Evolutionary conservation across 2,113 vertebrate genomes (phyloP), one percentile per base, ranked within the genome.

Genomic region (Chloropsis hardwickii): DNA sequence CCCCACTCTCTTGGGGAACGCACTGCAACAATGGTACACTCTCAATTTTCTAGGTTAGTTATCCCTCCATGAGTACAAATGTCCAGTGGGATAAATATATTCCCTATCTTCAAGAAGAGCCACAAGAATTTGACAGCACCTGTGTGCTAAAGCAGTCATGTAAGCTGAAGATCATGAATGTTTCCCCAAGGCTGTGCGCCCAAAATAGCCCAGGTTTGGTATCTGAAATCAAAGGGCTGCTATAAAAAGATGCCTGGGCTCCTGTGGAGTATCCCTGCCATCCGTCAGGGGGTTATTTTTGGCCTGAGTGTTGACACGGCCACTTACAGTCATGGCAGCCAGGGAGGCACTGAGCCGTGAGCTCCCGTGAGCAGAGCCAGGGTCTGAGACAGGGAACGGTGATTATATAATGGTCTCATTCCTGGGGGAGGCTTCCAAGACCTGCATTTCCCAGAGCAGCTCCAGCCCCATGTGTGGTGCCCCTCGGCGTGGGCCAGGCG

Each of bases 191-290:
- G 96, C 89, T 78, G 60, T 27, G 50, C 31, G 91, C 98, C 98
- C 92, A 97, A 99, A 99, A 99, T 99, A 99, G 98, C 97, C 79
- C 86, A 78, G 2, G 28, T 93, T 98, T 86, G 96, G 97, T 98
- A 98, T 99, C 98, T 98, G 98, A 92, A 99, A 98, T 98, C 98
- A 97, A 98, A 99, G 98, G 91, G 96, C 91, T 97, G 96, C 99
- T 99, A 99, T 98, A 98, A 99, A 99, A 99, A 99, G 98, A 39
- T 62, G 57, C 67, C 92, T 93, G 96, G 97, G 93, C 96, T 98
- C 98, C 98, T 97, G 98, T 90, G 95, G 90, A 97, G 71, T 79
- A 95, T 97, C 98, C 97, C 50, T 97, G 98, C 98, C 97, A 73
- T 96, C 98, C 95, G 94, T 98, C 98, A 90, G 97, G 96, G 98